Base-by-base conservation (phyloP, 2,113 vertebrate species). In the human (Homo sapiens) region DNA sequence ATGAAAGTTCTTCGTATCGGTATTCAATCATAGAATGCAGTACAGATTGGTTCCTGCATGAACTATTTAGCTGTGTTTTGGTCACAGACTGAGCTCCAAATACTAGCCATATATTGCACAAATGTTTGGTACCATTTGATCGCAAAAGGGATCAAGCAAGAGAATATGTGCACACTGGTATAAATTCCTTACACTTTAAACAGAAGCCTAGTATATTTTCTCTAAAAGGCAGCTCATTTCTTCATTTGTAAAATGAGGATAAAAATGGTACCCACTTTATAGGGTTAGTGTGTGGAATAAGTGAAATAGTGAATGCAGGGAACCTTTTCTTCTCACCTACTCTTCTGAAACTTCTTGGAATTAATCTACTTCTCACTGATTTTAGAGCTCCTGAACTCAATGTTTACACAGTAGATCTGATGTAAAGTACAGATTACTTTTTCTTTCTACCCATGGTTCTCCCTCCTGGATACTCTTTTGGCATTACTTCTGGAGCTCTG, bases 131-230 rank as follows among this genome's bases (percentile, higher is more conserved):
- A 6, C 23, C 52, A 35, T 52, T 85, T 86, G n/a, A 13, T 88
- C 50, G 52, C 27, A 68, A 45, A 61, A 50, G 52, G n/a, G 35
- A 78, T 52, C 40, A 89, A 76, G 52, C n/a, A 66, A 76, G 79
- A 61, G 50, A 38, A 38, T 72, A 27, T 43, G 5, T 45, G 14
- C 20, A 87, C 40, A 78, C 43, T 76, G 38, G 2, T 70, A 12
- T 32, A 64, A 76, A 73, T 89, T 90, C 14, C 59, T 81, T 66
- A 40, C 4, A 25, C 76, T 86, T 55, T 32, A 82, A 72, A 52
- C 30, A 52, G 57, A 96, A 96, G 35, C 79, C 43, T 68, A n/a
- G n/a, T 81, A 7, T 80, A 20, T 85, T 92, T 85, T 90, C 81
- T 86, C 13, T 92, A 20, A 75, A 84, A 25, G 18, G 43, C 6